Percentiles rank a stretch among this genome's conserved stretches.
phyloP scores from a whole-genome alignment of 2,888 invertebrate species.

The Leuctra nigra region DNA sequence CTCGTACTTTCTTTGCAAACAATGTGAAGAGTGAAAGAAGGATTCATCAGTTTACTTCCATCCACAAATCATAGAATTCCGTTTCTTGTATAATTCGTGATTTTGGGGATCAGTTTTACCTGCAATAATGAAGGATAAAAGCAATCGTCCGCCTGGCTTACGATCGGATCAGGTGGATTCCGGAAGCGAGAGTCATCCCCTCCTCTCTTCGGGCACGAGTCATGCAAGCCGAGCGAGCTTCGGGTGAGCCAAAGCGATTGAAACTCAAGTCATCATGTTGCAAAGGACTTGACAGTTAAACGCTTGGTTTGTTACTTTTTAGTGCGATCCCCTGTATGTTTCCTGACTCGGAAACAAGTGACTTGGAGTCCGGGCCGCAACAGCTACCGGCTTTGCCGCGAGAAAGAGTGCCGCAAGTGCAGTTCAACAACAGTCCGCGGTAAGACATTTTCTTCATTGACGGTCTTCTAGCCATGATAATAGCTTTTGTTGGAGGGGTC shows the following conservation, averaged over 20 bases:
- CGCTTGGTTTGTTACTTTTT: slow-evolving; percentile 2
- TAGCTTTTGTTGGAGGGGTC: no score
- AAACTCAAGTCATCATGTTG: not conserved
- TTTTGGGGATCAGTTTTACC: no score
- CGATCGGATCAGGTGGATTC: slow-evolving; percentile 35
- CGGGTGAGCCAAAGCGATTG: slow-evolving; percentile 36
- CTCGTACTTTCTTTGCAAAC: no score
- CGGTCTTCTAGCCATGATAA: no score
- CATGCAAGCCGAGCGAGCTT: slow-evolving; percentile 36
- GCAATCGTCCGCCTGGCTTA: not conserved
- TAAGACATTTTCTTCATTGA: no score
- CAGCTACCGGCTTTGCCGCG: slow-evolving; percentile 21
- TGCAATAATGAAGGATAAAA: slow-evolving; percentile 7
- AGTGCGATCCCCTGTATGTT: slow-evolving; percentile 34
- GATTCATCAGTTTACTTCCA: no score
- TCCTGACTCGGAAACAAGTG: slow-evolving; percentile 37
- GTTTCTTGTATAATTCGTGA: no score
- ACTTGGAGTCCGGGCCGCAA: slow-evolving; percentile 35
- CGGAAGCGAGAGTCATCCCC: slow-evolving; percentile 40
- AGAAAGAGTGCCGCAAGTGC: not conserved
- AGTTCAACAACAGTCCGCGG: slow-evolving; percentile 20
- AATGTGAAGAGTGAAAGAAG: no score
- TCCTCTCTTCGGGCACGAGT: slow-evolving; percentile 40
- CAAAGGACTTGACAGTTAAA: not conserved
- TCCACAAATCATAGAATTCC: no score